Evolutionary conservation across 2,888 invertebrate genomes (phyloP).

Genomic region (Hecatera dysodea): DNA sequence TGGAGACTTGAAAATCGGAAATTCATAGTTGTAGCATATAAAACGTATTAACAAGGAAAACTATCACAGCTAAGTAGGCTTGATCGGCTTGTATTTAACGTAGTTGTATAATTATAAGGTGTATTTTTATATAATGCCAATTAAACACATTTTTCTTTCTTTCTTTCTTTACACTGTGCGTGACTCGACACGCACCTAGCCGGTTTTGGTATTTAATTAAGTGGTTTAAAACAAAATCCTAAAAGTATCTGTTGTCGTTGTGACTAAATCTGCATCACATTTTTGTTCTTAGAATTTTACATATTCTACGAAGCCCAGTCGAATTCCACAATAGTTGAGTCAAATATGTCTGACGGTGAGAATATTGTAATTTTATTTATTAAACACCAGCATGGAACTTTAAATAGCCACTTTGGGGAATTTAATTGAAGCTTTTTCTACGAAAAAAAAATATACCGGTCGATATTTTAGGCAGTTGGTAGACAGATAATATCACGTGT

Average conservation of each 20-base stretch:
- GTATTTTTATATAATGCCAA: no score
- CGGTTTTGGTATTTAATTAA: no score
- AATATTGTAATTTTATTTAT: conserved; percentile 71
- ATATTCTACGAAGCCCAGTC: conserved; percentile 38
- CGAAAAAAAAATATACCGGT: not conserved
- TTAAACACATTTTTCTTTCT: no score
- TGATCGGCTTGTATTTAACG: no score
- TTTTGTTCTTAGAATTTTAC: conserved; percentile 9
- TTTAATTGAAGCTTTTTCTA: conserved; percentile 47
- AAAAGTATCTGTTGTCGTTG: not conserved
- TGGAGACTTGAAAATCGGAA: no score
- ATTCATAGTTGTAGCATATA: no score
- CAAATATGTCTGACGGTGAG: conserved; percentile 64
- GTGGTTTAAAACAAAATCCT: no score
- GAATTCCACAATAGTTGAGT: conserved; percentile 64
- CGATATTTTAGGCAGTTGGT: conserved; percentile 18
- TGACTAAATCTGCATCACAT: not conserved
- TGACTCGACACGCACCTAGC: no score
- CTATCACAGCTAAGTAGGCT: no score
- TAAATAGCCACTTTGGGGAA: conserved; percentile 28
- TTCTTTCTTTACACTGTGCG: no score
- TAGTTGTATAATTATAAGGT: no score
- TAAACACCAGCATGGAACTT: conserved; percentile 52
- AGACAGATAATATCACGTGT: conserved; percentile 9
- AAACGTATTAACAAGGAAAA: no score